Evolutionary conservation across 2,797 vertebrate genomes (phyloP).

Genomic region (Erpetoichthys calabaricus): DNA sequence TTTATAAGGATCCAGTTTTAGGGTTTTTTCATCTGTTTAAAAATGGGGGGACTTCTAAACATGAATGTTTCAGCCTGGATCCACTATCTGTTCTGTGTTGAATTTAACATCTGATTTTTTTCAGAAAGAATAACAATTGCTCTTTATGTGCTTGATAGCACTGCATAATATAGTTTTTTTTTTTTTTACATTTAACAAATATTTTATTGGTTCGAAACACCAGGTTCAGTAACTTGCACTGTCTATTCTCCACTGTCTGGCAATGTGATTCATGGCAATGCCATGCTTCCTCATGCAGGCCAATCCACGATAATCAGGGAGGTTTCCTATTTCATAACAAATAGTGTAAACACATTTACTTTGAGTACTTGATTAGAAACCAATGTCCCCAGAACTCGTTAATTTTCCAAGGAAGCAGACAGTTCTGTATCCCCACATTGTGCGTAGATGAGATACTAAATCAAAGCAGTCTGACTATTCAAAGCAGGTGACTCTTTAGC

Average conservation of each 20-base stretch:
- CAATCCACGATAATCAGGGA: conserved; percentile 83
- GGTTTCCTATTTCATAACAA: conserved; percentile 90
- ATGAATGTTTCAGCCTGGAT: conserved; percentile 10
- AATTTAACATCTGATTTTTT: conserved; percentile 26
- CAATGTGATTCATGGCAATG: conserved; percentile 75
- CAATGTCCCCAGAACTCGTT: no score
- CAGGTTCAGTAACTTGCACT: no score
- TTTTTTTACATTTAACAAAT: no score
- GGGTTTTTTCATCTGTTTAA: conserved; percentile 29
- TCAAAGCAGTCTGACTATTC: no score
- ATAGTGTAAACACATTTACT: no score
- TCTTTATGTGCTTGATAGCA: conserved; percentile 24
- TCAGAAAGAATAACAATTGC: conserved; percentile 48
- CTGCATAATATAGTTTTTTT: conserved; percentile 37
- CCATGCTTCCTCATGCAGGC: conserved; percentile 82
- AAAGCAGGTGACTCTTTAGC: no score
- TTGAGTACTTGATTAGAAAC: no score
- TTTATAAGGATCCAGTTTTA: conserved; percentile 34
- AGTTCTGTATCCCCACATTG: no score
- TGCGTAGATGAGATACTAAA: no score
- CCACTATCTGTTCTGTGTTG: conserved; percentile 50
- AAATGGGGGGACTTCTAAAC: conserved; percentile 17
- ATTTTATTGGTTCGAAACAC: no score
- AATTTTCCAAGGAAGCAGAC: no score
- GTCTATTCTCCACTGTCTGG: no score